Conservation (phyloP, 1,140 invertebrate species). For the Antheraea mylitta region DNA sequence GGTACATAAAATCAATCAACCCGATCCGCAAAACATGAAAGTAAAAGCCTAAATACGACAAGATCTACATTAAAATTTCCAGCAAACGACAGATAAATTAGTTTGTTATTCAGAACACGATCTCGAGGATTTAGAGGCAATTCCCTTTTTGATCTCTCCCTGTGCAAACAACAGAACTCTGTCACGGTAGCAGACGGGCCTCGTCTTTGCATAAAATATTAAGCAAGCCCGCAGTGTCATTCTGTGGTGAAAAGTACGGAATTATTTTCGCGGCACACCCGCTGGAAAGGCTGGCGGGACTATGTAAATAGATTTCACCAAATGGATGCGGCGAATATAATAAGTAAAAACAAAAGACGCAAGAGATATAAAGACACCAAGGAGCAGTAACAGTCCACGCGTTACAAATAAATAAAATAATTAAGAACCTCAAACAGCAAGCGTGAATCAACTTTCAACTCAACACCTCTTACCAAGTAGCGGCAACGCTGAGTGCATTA, state of each 20-base stretch:
- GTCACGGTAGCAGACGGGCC: conserved; percentile 47
- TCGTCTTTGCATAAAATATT: conserved; percentile 71
- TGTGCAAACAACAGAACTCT: conserved; percentile 62
- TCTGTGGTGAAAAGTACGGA: background rate
- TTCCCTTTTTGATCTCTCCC: conserved; percentile 70
- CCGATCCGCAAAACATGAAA: background rate
- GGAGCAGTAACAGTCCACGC: too few species aligned
- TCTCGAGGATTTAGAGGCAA: conserved; percentile 56
- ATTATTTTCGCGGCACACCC: background rate
- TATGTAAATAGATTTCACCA: too few species aligned
- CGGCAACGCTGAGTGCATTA: too few species aligned
- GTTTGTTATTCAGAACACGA: conserved; percentile 65
- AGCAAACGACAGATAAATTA: conserved; percentile 52
- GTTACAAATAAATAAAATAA: too few species aligned
- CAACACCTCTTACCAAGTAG: too few species aligned
- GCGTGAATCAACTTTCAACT: too few species aligned
- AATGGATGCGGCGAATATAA: too few species aligned
- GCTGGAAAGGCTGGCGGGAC: background rate
- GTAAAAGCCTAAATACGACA: background rate
- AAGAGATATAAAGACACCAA: too few species aligned
- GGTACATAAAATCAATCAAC: background rate
- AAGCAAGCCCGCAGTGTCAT: conserved; percentile 18
- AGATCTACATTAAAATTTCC: conserved; percentile 30
- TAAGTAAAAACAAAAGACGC: too few species aligned
- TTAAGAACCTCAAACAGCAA: too few species aligned